Percentiles rank a stretch among this genome's conserved stretches.
These are phyloP conservation scores for Notiomystis cincta DNA, from an alignment of 2,113 vertebrate genomes.

Conservation along the genomic window DNA sequence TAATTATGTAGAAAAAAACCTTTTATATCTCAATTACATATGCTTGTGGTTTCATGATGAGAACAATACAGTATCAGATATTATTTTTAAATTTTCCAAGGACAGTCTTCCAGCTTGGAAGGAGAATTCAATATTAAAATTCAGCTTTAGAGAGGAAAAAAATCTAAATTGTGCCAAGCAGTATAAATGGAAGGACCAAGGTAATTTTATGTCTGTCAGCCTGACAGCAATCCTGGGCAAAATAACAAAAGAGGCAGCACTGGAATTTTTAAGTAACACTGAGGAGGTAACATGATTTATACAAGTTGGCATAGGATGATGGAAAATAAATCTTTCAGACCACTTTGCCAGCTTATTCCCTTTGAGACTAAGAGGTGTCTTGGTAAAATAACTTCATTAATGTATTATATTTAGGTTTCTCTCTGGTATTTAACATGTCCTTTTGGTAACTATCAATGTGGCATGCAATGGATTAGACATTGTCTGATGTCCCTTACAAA, in stretches of 20 bases:
- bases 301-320: neutral
- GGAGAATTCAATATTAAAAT: slow-evolving; percentile 23
- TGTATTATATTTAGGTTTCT: neutral
- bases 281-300: neutral
- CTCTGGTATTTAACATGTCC: neutral
- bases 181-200: neutral
- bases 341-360: neutral
- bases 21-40: neutral
- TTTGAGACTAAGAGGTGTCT: neutral
- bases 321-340: slow-evolving; percentile 7
- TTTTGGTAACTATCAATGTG: neutral
- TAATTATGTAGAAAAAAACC: neutral
- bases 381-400: neutral
- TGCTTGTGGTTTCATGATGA: neutral
- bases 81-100: slow-evolving; percentile 13
- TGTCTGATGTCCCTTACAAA: neutral
- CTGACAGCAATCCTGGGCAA: neutral
- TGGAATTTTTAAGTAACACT: neutral
- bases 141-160: neutral
- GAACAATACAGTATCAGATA: neutral
- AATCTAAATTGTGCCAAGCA: neutral
- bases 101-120: slow-evolving; percentile 3
- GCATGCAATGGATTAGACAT: neutral
- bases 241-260: slow-evolving; percentile 5
- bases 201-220: slow-evolving; percentile 27